These are phyloP conservation scores for Chionodraco myersi DNA, from an alignment of 2,113 vertebrate genomes.

Conservation along the genomic window DNA sequence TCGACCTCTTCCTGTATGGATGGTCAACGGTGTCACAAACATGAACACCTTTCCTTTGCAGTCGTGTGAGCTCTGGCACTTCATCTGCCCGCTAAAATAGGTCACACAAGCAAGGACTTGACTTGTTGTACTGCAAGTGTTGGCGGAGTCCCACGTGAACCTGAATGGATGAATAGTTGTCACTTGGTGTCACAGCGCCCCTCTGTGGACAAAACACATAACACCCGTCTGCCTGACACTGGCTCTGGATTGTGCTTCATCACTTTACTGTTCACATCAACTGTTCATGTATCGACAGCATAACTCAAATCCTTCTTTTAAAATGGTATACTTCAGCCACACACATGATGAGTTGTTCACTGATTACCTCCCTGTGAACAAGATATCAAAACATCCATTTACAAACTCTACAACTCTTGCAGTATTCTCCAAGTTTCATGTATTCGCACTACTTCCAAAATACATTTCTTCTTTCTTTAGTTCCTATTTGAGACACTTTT, in stretches of 20 bases:
- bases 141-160: not conserved
- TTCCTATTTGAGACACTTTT: too few species aligned
- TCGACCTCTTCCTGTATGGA: not conserved
- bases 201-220: constrained; percentile 23
- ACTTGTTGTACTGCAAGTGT: too few species aligned
- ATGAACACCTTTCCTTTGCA: too few species aligned
- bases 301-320: not conserved
- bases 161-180: not conserved
- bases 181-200: constrained; percentile 27
- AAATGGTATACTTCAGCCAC: too few species aligned
- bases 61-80: too few species aligned
- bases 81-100: not conserved
- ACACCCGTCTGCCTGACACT: not conserved
- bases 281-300: not conserved
- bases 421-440: too few species aligned
- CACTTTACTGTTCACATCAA: not conserved
- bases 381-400: not conserved
- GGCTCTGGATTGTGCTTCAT: not conserved
- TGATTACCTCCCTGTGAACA: too few species aligned
- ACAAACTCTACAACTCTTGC: too few species aligned
- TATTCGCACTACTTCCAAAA: too few species aligned
- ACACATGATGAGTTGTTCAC: too few species aligned
- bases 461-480: too few species aligned
- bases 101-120: not conserved
- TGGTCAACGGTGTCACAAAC: not conserved